Evolutionary conservation across 2,888 invertebrate species (phyloP).

Genomic region (Drosophila neutralis): DNA sequence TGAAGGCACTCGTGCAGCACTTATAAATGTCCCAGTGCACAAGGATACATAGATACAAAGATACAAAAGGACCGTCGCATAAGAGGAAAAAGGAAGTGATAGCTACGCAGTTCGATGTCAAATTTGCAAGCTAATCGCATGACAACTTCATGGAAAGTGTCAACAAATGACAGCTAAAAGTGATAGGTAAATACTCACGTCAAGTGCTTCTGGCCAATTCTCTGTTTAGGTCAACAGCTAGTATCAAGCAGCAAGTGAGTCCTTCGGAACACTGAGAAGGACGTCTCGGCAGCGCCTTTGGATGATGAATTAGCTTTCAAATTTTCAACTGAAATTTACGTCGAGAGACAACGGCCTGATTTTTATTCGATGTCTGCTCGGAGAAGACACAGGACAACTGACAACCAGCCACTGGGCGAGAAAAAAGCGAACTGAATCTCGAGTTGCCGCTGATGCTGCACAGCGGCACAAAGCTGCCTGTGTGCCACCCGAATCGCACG

Average conservation of each 20-base stretch:
- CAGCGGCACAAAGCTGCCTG: constrained; percentile 15
- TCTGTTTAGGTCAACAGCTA: neutral
- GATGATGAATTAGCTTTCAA: constrained; percentile 38
- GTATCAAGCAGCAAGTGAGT: neutral
- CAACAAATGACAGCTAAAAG: constrained; percentile 4
- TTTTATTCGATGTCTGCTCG: neutral
- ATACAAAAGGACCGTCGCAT: neutral
- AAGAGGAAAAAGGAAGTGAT: neutral
- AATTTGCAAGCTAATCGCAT: constrained; percentile 4
- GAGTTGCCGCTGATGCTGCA: constrained; percentile 48
- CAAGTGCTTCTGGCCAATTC: constrained; percentile 14
- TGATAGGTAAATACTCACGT: constrained; percentile 32
- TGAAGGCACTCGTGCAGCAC: constrained; percentile 23
- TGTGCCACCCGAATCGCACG: constrained; percentile 10
- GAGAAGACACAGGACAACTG: constrained; percentile 12
- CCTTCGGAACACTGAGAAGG: neutral
- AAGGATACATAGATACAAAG: neutral
- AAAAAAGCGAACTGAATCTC: constrained; percentile 63
- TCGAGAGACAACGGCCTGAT: constrained; percentile 13
- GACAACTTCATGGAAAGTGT: constrained; percentile 1
- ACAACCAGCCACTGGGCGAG: constrained; percentile 70
- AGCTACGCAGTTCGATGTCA: neutral
- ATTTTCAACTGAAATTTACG: constrained; percentile 49
- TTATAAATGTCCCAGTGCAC: constrained; percentile 14
- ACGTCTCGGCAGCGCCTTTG: constrained; percentile 16